phyloP scores from a whole-genome alignment of 2,797 vertebrate species.

The Perdix hodgsoniae region DNA sequence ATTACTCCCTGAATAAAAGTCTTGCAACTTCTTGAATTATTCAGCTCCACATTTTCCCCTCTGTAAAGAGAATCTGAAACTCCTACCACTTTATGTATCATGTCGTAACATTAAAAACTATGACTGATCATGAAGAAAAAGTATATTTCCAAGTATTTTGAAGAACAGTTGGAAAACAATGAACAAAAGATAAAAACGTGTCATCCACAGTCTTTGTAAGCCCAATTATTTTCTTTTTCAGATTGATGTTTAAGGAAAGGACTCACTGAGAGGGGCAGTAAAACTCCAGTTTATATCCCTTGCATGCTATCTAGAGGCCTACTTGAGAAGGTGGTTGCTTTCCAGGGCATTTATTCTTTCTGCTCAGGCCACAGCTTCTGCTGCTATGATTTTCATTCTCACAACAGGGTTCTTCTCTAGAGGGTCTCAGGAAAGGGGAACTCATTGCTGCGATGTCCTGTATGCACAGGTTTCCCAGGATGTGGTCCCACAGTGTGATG shows the following conservation, averaged over 20 bases:
- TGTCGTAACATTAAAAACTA: background rate
- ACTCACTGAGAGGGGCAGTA: background rate
- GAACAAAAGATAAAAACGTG: background rate
- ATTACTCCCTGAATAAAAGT: background rate
- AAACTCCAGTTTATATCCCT: background rate
- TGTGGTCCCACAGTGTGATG: background rate
- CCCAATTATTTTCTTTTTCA: background rate
- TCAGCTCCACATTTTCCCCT: background rate
- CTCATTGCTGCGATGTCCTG: accelerated
- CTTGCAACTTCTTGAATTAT: background rate
- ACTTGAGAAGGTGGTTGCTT: background rate
- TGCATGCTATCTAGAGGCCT: accelerated
- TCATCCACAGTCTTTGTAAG: background rate
- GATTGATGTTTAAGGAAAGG: background rate
- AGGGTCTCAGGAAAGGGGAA: background rate
- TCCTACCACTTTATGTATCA: background rate
- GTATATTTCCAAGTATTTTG: background rate
- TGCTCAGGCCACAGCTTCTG: background rate
- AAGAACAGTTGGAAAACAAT: background rate
- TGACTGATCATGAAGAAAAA: background rate
- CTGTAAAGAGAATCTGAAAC: background rate
- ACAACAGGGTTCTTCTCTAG: background rate
- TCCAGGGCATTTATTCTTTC: background rate
- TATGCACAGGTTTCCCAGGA: accelerated
- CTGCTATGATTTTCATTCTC: background rate